A percentile compares a stretch with the other conserved stretches of the same genome.
phyloP scores from a whole-genome alignment of 2,797 vertebrate species.

The Luscinia megarhynchos region DNA sequence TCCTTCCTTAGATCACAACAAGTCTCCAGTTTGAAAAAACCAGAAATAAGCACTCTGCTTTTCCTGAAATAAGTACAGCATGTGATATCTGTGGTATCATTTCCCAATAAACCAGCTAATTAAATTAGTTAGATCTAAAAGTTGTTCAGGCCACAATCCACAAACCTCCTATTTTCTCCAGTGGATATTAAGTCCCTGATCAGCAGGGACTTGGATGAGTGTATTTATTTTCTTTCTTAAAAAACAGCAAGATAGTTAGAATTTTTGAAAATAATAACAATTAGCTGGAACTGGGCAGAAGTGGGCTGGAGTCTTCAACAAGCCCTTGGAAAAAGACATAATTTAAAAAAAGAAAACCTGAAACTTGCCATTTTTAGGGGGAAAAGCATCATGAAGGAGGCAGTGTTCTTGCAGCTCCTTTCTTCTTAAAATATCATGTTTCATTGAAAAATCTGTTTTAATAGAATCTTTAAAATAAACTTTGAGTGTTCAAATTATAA shows the following conservation, averaged over 20 bases:
- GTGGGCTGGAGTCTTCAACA: neutral
- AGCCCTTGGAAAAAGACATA: neutral
- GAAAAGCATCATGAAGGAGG: neutral
- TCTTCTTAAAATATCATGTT: neutral
- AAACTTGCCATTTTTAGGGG: neutral
- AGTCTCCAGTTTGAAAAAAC: neutral
- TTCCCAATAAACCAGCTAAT: neutral
- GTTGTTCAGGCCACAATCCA: neutral
- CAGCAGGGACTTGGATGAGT: neutral
- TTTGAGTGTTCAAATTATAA: neutral
- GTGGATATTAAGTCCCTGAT: neutral
- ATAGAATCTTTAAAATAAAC: neutral
- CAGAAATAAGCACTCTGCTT: neutral
- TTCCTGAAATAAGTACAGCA: neutral
- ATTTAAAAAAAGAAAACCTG: neutral
- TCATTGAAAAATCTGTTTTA: neutral
- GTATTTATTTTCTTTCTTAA: neutral
- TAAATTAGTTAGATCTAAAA: neutral
- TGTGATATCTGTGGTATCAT: neutral
- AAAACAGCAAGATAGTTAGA: neutral
- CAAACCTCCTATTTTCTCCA: neutral
- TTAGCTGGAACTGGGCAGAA: neutral
- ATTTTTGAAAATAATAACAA: neutral
- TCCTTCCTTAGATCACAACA: conserved; percentile 4
- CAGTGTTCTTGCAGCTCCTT: neutral